Evolutionary conservation across 2,888 invertebrate species (phyloP).

Genomic region (Pollenia griseotomentosa): DNA sequence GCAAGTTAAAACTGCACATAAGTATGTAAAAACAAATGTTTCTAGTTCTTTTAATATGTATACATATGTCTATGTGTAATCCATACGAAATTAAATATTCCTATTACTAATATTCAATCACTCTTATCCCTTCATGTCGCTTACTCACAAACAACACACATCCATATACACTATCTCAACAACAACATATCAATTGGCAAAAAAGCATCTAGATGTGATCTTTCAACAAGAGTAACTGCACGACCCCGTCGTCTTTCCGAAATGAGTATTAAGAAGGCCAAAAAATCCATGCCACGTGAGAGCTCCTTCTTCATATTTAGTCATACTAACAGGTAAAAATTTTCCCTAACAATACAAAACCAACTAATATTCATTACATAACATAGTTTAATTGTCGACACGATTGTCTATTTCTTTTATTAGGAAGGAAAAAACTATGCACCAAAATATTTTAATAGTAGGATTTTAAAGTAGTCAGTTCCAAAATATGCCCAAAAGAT

Average conservation of each 20-base stretch:
- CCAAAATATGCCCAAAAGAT: too few species aligned
- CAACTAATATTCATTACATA: background rate
- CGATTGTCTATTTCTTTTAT: too few species aligned
- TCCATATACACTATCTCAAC: constrained; percentile 44
- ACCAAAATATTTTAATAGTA: too few species aligned
- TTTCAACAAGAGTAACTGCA: constrained; percentile 85
- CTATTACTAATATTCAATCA: constrained; percentile 37
- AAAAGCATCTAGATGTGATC: constrained; percentile 74
- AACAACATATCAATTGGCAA: constrained; percentile 7
- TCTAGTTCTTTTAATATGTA: background rate
- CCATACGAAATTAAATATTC: background rate
- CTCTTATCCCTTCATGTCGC: constrained; percentile 50
- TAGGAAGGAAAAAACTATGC: too few species aligned
- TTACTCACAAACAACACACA: constrained; percentile 47
- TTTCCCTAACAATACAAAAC: constrained; percentile 7
- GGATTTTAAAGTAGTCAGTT: too few species aligned
- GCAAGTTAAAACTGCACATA: background rate
- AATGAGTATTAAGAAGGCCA: constrained; percentile 92
- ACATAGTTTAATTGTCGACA: constrained; percentile 1
- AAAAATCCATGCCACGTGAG: constrained; percentile 95
- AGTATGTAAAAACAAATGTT: background rate
- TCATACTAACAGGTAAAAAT: constrained; percentile 93
- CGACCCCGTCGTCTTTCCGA: constrained; percentile 94
- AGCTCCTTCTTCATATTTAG: constrained; percentile 97
- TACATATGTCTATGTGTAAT: background rate